Base-by-base conservation (phyloP, 92 coral and sea anemone species). In the Phymanthus crucifer region DNA sequence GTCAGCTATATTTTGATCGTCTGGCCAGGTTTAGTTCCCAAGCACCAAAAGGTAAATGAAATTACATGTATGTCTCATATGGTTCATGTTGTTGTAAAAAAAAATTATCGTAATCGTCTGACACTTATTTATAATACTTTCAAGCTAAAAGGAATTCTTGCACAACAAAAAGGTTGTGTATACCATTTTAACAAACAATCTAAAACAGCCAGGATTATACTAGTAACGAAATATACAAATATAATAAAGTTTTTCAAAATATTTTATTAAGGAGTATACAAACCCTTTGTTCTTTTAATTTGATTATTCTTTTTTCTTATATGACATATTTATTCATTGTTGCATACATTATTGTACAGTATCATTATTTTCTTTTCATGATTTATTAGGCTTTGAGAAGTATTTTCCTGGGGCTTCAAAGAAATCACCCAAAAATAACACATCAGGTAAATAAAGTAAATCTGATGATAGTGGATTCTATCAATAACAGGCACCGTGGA, bases 321-420 rank as follows among this genome's bases (percentile, higher is more conserved):
- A 61, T 61, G 68, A 61, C 68, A 61, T 18, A 24, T 27, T 61
- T 61, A 29, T 24, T 19, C 9, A 61, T 26, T 61, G 34, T 61
- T 61, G 68, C 35, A 61, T 27, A 33, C 17, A 3, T 6, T 26
- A 3, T 3, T 11, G n/a, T 19, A 10, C 10, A 3, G 27, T 3
- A 19, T 3, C n/a, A 21, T 6, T n/a, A 8, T 29, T 54, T 5
- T 21, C 64, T 21, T 26, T 21, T n/a, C 31, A 54, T 64, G 0
- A 16, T 78, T 24, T 43, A 43, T 1, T 61, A 95, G 99, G 99
- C 19, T 95, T 95, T 93, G 99, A 95, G 85, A 95, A 93, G 58
- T 95, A 93, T 81, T 95, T 88, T 70, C 99, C 99, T 8, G 88
- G 89, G 29, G 91, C 88, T 29, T 81, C 93, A 47, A 93, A 86